Base-by-base conservation (phyloP, 2,797 vertebrate genomes). In the Acestrorhynchus altus region DNA sequence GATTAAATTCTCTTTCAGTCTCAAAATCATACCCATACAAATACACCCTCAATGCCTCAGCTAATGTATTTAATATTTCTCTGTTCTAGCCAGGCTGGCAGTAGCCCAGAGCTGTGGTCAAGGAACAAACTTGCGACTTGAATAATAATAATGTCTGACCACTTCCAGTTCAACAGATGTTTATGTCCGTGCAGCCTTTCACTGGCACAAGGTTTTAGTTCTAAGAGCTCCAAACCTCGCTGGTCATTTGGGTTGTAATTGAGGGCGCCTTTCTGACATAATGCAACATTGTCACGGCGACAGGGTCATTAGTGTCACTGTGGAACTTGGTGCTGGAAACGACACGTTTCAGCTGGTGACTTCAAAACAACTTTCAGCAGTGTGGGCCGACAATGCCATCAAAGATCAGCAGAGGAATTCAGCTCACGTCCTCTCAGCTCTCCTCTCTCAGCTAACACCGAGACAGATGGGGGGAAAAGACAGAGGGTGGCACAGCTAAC, bases 1-100 rank as follows among this genome's bases (percentile, higher is more conserved):
- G 49, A 52, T 35, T 18, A 71, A 72, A 65, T 59, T 84, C 79
- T 84, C 80, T 78, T 86, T 84, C 83, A 87, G 81, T 86, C 65
- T 81, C 61, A 68, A 60, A 68, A 66, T 65, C 39, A 10, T 12
- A 49, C 54, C 44, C 69, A 59, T 63, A 52, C 42, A 64, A 74
- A 65, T n/a, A 56, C 42, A 12, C 20, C 54, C 26, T 35, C 31
- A 6, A 2, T 35, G 2, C 31, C 31, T 35, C 60, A 28, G 49
- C n/a, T 20, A 65, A 66, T 46, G 69, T 72, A 68, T 85, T 63
- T n/a, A 81, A 80, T 35, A 35, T 35, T 81, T 81, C 77, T 75
- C 74, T 72, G 77, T 93, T 91, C 93, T 92, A 90, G 91, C 87
- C 86, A 84, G 88, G 88, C 88, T 92, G 91, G 90, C 90, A 88